A percentile compares a stretch with the other conserved stretches of the same genome.
phyloP scores from a whole-genome alignment of 2,888 invertebrate species.

The Agonopterix heracliana region DNA sequence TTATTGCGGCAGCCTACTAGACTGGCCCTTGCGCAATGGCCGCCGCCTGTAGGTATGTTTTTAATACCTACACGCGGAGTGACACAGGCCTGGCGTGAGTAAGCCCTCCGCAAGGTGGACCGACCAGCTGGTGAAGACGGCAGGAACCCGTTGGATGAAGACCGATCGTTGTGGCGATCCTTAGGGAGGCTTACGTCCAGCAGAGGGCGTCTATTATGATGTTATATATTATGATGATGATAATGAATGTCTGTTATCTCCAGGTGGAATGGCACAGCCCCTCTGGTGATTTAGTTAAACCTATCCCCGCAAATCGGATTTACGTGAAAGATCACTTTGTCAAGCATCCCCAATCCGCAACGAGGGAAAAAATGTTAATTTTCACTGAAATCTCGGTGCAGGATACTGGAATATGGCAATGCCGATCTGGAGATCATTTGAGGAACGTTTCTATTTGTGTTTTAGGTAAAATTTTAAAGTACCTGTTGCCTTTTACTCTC shows the following conservation, averaged over 20 bases:
- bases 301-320: constrained; percentile 31
- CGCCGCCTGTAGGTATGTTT: no score
- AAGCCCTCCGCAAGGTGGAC: no score
- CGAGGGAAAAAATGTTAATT: constrained; percentile 8
- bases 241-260: constrained; percentile 4
- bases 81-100: no score
- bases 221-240: background rate
- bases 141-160: no score
- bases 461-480: constrained; percentile 35
- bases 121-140: no score
- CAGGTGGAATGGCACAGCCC: constrained; percentile 58
- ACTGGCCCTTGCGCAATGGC: no score
- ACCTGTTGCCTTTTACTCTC: background rate
- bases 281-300: constrained; percentile 32
- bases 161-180: no score
- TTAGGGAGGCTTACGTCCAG: no score
- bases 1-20: no score
- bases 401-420: constrained; percentile 51
- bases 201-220: background rate
- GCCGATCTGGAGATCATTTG: constrained; percentile 35
- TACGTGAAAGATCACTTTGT: constrained; percentile 45
- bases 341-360: constrained; percentile 4
- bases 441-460: constrained; percentile 44
- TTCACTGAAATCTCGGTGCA: constrained; percentile 27
- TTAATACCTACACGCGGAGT: no score